Conservation (phyloP, 2,797 vertebrate genomes). For the Pipistrellus kuhlii region DNA sequence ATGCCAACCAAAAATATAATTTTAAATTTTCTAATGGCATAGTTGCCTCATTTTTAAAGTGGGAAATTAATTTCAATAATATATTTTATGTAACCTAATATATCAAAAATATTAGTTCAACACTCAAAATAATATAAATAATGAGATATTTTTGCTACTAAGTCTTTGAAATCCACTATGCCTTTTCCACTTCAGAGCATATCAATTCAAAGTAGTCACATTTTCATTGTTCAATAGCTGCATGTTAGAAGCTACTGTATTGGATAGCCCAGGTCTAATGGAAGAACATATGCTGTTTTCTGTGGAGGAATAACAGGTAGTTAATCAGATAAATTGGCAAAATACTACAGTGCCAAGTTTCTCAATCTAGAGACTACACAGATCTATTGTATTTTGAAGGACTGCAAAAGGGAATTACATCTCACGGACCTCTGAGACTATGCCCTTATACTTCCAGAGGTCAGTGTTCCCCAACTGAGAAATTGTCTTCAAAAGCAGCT, state of each 20-base stretch:
- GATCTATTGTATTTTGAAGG: neutral
- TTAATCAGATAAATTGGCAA: constrained; percentile 8
- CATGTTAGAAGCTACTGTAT: neutral
- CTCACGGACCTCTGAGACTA: neutral
- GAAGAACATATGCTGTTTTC: neutral
- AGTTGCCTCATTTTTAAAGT: neutral
- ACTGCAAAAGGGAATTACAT: neutral
- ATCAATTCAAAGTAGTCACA: neutral
- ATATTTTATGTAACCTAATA: neutral
- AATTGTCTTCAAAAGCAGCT: neutral
- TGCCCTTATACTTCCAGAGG: neutral
- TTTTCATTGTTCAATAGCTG: neutral
- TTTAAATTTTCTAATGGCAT: neutral
- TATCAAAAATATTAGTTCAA: constrained; percentile 36
- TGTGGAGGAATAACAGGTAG: neutral
- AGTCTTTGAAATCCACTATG: neutral
- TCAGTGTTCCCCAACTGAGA: neutral
- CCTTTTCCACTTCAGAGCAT: neutral
- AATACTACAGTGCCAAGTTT: neutral
- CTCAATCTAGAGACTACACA: neutral
- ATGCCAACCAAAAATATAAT: neutral
- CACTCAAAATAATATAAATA: constrained; percentile 6
- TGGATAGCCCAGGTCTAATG: neutral
- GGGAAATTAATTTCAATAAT: constrained; percentile 30
- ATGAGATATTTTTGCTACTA: neutral